These are phyloP conservation scores for Iselma pallidipennis DNA, from an alignment of 2,888 invertebrate species.

Conservation along the genomic window DNA sequence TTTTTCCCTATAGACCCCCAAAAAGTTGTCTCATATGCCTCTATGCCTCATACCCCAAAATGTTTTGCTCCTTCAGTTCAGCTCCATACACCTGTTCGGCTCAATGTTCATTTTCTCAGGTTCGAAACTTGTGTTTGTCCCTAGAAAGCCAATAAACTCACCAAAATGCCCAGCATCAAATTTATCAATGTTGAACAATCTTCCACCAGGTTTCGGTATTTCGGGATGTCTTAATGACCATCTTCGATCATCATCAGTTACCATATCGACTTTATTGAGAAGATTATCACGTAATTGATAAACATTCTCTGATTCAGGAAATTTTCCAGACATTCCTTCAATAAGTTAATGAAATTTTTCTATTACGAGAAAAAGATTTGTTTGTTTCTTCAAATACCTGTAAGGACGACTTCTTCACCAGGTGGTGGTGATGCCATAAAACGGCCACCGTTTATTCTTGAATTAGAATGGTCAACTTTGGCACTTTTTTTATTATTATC, in stretches of 20 bases:
- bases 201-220: slow-evolving; percentile 67
- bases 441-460: background rate
- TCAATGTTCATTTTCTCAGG: too few relatives aligned
- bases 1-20: too few relatives aligned
- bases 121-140: too few relatives aligned
- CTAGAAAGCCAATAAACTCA: too few relatives aligned
- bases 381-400: slow-evolving; percentile 52
- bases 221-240: slow-evolving; percentile 70
- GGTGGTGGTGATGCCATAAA: slow-evolving; percentile 51
- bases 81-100: too few relatives aligned
- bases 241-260: slow-evolving; percentile 76
- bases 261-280: slow-evolving; percentile 78
- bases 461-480: too few relatives aligned
- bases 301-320: slow-evolving; percentile 78
- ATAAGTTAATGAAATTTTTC: background rate
- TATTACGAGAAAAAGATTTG: too few relatives aligned
- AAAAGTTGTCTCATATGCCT: too few relatives aligned
- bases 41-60: too few relatives aligned
- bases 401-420: slow-evolving; percentile 67
- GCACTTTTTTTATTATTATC: too few relatives aligned
- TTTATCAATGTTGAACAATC: slow-evolving; percentile 59
- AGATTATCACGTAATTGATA: slow-evolving; percentile 71
- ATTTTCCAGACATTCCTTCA: slow-evolving; percentile 64
- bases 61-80: too few relatives aligned
- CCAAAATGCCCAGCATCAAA: slow-evolving; percentile 63